phyloP scores from a whole-genome alignment of 2,888 invertebrate species.

The Stegophylla sp. region DNA sequence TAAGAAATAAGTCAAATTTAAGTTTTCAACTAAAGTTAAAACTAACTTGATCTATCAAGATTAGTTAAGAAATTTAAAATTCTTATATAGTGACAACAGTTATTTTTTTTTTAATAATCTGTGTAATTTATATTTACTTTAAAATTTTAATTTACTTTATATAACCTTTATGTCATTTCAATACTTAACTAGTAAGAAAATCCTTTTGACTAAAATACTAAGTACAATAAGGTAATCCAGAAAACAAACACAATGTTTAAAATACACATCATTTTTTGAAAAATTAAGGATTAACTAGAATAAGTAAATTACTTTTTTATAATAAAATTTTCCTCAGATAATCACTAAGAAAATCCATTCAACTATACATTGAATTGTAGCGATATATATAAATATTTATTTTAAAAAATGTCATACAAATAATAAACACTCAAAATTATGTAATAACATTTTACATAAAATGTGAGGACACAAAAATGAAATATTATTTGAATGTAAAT shows the following conservation, averaged over 20 bases:
- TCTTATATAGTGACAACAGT: neutral
- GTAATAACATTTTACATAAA: neutral
- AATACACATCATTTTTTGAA: neutral
- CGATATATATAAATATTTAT: neutral
- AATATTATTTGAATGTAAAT: neutral
- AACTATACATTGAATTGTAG: neutral
- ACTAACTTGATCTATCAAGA: slow-evolving; percentile 1
- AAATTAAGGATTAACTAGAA: too few species aligned
- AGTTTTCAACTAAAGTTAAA: neutral
- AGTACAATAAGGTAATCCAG: neutral
- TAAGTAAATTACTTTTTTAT: too few species aligned
- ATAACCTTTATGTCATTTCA: neutral
- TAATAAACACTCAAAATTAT: neutral
- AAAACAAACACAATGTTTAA: slow-evolving; percentile 17
- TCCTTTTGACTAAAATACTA: slow-evolving; percentile 9
- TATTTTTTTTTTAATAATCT: neutral
- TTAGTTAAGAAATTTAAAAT: neutral
- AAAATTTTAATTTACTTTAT: neutral
- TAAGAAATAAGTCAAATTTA: slow-evolving; percentile 3
- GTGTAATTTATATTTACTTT: slow-evolving; percentile 5
- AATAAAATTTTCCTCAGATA: neutral
- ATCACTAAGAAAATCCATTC: slow-evolving; percentile 29
- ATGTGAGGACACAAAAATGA: neutral
- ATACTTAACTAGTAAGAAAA: slow-evolving; percentile 10
- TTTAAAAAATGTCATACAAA: neutral